phyloP scores from a whole-genome alignment of 2,113 vertebrate species.

The Tragelaphus strepsiceros region DNA sequence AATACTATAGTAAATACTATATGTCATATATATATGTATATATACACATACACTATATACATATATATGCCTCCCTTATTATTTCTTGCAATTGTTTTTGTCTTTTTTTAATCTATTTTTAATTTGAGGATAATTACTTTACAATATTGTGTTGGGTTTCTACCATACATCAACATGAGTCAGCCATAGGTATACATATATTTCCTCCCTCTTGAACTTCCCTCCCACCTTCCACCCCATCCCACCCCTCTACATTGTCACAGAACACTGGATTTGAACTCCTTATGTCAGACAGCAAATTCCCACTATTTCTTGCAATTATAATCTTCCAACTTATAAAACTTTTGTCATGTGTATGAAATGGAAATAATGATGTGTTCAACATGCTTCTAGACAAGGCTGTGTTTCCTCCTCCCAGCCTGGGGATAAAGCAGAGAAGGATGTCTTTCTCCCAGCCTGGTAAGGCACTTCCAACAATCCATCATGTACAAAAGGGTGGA shows the following conservation, averaged over 20 bases:
- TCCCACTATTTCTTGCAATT: background rate
- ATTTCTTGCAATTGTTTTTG: background rate
- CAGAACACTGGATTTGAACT: background rate
- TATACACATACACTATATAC: background rate
- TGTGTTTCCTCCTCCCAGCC: background rate
- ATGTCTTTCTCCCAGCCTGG: background rate
- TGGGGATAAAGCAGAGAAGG: background rate
- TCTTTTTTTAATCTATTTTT: background rate
- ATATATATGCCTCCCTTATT: background rate
- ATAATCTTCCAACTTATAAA: background rate
- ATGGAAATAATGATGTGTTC: background rate
- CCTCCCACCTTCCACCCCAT: background rate
- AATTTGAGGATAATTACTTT: background rate
- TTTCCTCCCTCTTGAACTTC: background rate
- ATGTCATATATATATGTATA: background rate
- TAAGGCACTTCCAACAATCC: background rate
- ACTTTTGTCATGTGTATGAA: background rate
- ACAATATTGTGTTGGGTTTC: background rate
- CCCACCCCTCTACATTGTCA: background rate
- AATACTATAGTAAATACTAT: background rate
- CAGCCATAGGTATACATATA: background rate
- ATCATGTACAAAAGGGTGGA: background rate
- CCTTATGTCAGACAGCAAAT: background rate
- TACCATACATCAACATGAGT: background rate
- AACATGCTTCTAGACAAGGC: background rate